Evolutionary conservation across 2,888 invertebrate species (phyloP).

Genomic region (Blera fallax): DNA sequence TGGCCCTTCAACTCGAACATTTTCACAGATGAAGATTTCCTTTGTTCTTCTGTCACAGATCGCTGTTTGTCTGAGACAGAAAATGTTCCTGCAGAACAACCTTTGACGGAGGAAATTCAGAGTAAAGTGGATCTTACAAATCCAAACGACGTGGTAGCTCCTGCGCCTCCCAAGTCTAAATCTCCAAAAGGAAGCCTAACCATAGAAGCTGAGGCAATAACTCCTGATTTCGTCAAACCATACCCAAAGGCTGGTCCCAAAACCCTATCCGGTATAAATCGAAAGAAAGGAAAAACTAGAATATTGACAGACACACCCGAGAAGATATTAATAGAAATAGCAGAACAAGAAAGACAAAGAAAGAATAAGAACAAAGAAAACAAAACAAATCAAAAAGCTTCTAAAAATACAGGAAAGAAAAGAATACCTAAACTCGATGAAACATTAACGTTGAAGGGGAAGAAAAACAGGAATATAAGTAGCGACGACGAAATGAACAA

Average conservation of each 20-base stretch:
- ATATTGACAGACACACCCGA: background rate
- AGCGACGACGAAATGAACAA: background rate
- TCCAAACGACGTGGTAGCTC: background rate
- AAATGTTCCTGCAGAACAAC: background rate
- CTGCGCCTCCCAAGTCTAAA: too few species aligned
- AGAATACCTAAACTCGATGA: background rate
- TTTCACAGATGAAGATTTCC: background rate
- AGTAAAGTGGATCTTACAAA: background rate
- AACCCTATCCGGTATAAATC: background rate
- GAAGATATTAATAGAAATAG: background rate
- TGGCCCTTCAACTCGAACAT: background rate
- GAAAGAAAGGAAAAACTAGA: background rate
- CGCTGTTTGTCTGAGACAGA: background rate
- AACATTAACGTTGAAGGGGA: background rate
- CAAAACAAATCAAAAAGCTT: too few species aligned
- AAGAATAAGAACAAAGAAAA: too few species aligned
- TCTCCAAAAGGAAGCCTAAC: too few species aligned
- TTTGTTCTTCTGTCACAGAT: background rate
- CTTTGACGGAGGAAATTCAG: background rate
- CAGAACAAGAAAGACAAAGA: background rate
- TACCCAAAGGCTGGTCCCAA: too few species aligned
- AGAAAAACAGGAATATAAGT: background rate
- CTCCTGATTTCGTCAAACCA: too few species aligned
- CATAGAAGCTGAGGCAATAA: background rate
- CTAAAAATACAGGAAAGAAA: background rate